These are phyloP conservation scores for Tachysurus vachellii DNA, from an alignment of 2,113 vertebrate genomes.

Conservation along the genomic window DNA sequence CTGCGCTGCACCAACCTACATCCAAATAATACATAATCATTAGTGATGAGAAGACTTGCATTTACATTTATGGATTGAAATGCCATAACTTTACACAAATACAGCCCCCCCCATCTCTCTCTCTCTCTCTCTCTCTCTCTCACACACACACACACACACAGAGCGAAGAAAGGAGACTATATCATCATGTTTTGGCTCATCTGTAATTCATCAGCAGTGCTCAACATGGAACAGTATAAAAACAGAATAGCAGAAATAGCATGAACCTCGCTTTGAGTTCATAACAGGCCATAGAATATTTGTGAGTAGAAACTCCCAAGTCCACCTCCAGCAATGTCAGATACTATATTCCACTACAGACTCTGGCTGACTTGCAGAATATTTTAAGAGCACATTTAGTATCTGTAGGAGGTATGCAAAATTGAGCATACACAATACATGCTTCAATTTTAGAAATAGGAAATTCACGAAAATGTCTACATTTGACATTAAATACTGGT, in stretches of 20 bases:
- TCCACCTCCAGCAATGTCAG: slow-evolving; percentile 4
- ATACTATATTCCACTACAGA: slow-evolving; percentile 35
- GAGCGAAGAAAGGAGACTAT: slow-evolving; percentile 22
- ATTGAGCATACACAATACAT: background rate
- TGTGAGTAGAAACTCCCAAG: slow-evolving; percentile 35
- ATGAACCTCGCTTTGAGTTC: slow-evolving; percentile 29
- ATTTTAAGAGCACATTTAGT: slow-evolving; percentile 43
- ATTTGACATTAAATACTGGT: background rate
- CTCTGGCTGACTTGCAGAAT: slow-evolving; percentile 35
- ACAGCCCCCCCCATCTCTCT: slow-evolving; percentile 40
- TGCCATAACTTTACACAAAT: slow-evolving; percentile 55
- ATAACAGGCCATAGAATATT: slow-evolving; percentile 45
- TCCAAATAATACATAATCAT: slow-evolving; percentile 75
- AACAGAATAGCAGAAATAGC: slow-evolving; percentile 27
- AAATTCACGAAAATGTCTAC: background rate
- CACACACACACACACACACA: background rate
- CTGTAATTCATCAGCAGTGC: slow-evolving; percentile 37
- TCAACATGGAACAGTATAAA: slow-evolving; percentile 37
- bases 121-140: background rate
- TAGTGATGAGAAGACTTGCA: slow-evolving; percentile 67
- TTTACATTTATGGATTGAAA: slow-evolving; percentile 78
- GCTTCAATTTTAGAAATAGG: background rate
- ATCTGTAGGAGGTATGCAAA: slow-evolving; percentile 29
- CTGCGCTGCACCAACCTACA: slow-evolving; percentile 63
- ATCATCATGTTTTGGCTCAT: slow-evolving; percentile 42